Base-by-base conservation (phyloP, 2,113 vertebrate genomes). In the Corythornis madagascariensis region DNA sequence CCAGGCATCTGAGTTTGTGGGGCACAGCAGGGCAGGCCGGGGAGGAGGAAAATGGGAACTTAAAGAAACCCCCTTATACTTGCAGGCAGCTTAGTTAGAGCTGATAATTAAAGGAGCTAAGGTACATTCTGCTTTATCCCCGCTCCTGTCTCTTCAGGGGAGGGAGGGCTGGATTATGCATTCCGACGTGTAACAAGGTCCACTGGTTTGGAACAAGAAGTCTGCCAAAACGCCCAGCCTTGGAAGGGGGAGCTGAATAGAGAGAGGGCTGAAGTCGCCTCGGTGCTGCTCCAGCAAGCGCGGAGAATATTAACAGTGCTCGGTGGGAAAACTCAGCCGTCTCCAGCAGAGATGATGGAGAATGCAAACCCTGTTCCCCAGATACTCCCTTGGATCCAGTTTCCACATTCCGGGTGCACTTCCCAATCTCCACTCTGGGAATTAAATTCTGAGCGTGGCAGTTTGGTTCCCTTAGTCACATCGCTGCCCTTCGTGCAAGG, bases 171-270 rank as follows among this genome's bases (percentile, higher is more conserved):
- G 89, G 81, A 88, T 95, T 94, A 93, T 61, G 81, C 88, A 92
- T 93, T 89, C 93, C 2, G 1, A 88, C 5, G 16, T 50, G 88
- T 89, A 92, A 71, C 94, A 95, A 94, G 96, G 94, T 87, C 94
- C 93, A 93, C 64, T 94, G 95, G 92, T 29, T 94, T 85, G 95
- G 94, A 96, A 96, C 95, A 94, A 94, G 92, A 88, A 94, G 88
- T 90, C 96, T 96, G 95, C 92, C 93, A 90, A 86, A 86, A 65
- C 1, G 12, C 47, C 6, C 48, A 47, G 81, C 72, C 73, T 31
- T 42, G 83, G 80, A n/a, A 86, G 88, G 90, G 87, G 86, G 82
- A 90, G 88, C 57, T 50, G 90, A 42, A 14, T 2, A 45, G 33
- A 84, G 86, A 78, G 73, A 61, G 67, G 35, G 19, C 56, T 76